Conservation (phyloP, 2,113 vertebrate species). For the Varanus salvator region DNA sequence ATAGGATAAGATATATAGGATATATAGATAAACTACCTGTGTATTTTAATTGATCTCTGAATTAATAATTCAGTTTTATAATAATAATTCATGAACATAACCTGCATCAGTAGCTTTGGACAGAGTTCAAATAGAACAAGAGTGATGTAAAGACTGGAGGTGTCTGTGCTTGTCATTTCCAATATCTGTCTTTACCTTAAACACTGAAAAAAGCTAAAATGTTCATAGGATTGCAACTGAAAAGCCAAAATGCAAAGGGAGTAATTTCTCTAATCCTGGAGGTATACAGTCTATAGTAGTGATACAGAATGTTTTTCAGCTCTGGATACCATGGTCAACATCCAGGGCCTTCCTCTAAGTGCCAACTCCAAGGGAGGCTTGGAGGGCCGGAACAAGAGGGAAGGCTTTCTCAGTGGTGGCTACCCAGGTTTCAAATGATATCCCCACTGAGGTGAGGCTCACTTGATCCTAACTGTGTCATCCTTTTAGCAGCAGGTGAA, state of each 20-base stretch:
- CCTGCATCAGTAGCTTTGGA: not conserved
- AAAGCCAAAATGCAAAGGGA: not conserved
- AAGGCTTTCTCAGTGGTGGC: too few species aligned
- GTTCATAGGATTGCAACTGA: not conserved
- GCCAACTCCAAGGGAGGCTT: too few species aligned
- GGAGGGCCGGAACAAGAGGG: too few species aligned
- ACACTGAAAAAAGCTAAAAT: not conserved
- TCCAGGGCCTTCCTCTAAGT: too few species aligned
- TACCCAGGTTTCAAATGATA: too few species aligned
- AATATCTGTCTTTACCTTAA: not conserved
- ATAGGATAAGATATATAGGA: too few species aligned
- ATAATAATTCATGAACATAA: not conserved
- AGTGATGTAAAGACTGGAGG: not conserved
- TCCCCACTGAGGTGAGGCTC: too few species aligned
- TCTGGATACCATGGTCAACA: too few species aligned
- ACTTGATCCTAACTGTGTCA: too few species aligned
- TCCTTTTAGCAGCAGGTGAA: too few species aligned
- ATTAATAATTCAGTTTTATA: not conserved
- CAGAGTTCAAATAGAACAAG: not conserved
- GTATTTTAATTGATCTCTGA: not conserved
- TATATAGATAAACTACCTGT: not conserved
- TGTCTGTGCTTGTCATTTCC: slow-evolving; percentile 1
- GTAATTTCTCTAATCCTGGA: not conserved
- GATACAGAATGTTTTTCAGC: too few species aligned
- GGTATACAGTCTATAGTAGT: not conserved